Percentiles rank a stretch among this genome's conserved stretches.
These are phyloP conservation scores for Podarcis cretensis DNA, from an alignment of 2,113 vertebrate species.

Conservation along the genomic window DNA sequence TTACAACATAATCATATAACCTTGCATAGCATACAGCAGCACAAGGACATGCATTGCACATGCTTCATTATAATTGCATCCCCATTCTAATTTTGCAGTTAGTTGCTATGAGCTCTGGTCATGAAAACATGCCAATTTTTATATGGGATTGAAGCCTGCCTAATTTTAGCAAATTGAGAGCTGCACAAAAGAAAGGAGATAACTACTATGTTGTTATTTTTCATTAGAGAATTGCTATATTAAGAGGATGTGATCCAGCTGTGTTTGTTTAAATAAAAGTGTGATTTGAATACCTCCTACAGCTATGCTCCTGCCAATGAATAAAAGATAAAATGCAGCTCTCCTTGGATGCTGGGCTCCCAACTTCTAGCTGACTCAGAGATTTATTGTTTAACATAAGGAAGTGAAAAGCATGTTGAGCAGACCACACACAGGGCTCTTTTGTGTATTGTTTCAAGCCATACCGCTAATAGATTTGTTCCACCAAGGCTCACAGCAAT, in stretches of 20 bases:
- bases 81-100: slow-evolving; percentile 86
- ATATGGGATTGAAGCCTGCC: slow-evolving; percentile 83
- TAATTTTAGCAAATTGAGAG: slow-evolving; percentile 87
- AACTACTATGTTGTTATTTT: slow-evolving; percentile 86
- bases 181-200: slow-evolving; percentile 86
- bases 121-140: slow-evolving; percentile 85
- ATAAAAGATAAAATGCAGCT: slow-evolving; percentile 83
- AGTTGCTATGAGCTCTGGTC: slow-evolving; percentile 84
- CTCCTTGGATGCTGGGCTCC: slow-evolving; percentile 76
- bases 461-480: slow-evolving; percentile 85
- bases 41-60: slow-evolving; percentile 82
- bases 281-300: slow-evolving; percentile 88
- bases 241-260: slow-evolving; percentile 86
- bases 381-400: slow-evolving; percentile 86
- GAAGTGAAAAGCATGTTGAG: slow-evolving; percentile 78
- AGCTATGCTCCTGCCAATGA: slow-evolving; percentile 86
- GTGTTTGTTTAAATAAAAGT: slow-evolving; percentile 91
- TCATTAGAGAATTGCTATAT: slow-evolving; percentile 88
- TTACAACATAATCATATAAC: slow-evolving; percentile 81
- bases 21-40: slow-evolving; percentile 78
- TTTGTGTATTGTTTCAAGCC: slow-evolving; percentile 85
- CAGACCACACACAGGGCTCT: slow-evolving; percentile 84
- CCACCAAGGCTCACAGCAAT: slow-evolving; percentile 79
- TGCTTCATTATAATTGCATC: slow-evolving; percentile 81
- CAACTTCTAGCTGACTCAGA: slow-evolving; percentile 80